Percentiles rank a stretch among this genome's conserved stretches.
Evolutionary conservation across 2,888 invertebrate species (phyloP).

Genomic region (Ochropleura leucogaster): DNA sequence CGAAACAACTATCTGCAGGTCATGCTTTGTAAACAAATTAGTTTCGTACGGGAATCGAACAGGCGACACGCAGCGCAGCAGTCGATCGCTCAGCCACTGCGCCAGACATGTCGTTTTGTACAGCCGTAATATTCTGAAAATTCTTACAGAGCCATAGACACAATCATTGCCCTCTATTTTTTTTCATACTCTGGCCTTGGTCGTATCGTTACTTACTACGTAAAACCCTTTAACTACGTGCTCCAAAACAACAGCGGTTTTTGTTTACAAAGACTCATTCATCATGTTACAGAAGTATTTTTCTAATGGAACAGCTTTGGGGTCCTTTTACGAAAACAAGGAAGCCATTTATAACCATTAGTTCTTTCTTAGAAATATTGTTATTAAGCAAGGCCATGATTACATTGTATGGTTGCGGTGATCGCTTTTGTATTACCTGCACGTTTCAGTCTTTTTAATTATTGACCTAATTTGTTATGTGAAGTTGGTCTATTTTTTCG

Average conservation of each 20-base stretch:
- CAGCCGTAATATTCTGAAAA: neutral
- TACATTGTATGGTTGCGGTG: conserved; percentile 48
- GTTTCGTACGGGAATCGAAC: no score
- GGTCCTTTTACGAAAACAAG: conserved; percentile 58
- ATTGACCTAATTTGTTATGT: conserved; percentile 12
- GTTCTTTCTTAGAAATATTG: conserved; percentile 45
- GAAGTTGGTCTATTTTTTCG: neutral
- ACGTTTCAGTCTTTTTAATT: conserved; percentile 20
- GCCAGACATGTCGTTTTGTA: no score
- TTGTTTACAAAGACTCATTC: conserved; percentile 36
- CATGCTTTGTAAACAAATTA: no score
- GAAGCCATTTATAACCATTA: conserved; percentile 53
- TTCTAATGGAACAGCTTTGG: conserved; percentile 27
- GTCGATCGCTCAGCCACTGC: no score
- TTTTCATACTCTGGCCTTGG: conserved; percentile 13
- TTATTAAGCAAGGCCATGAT: conserved; percentile 53
- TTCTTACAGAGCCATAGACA: neutral
- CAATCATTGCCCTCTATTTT: neutral
- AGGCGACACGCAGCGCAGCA: no score
- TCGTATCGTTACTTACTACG: neutral
- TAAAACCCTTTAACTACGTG: conserved; percentile 41
- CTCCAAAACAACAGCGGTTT: conserved; percentile 16
- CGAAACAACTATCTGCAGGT: no score
- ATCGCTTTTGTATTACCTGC: conserved; percentile 27
- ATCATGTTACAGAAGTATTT: conserved; percentile 36